Evolutionary conservation across 2,888 invertebrate species (phyloP).

Genomic region (Dexiosoma caninum): DNA sequence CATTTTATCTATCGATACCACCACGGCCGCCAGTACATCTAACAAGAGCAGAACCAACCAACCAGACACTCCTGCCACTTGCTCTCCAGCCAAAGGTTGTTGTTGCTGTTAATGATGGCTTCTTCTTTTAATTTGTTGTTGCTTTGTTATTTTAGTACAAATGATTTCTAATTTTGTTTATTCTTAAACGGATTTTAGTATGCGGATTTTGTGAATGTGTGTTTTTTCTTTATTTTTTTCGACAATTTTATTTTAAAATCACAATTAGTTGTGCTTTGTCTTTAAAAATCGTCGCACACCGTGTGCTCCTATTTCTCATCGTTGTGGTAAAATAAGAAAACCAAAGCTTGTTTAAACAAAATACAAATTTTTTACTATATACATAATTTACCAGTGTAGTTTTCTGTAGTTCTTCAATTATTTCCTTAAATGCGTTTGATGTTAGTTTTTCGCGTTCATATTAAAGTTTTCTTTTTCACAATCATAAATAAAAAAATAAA

Average conservation of each 20-base stretch:
- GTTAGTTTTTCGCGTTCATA: background rate
- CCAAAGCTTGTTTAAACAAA: background rate
- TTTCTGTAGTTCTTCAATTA: background rate
- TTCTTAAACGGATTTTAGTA: conserved; percentile 16
- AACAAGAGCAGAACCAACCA: background rate
- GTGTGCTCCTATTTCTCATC: background rate
- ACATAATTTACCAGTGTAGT: background rate
- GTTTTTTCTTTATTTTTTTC: conserved; percentile 4
- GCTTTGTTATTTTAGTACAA: background rate
- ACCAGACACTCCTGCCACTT: conserved; percentile 21
- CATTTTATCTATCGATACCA: background rate
- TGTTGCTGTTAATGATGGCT: conserved; percentile 1
- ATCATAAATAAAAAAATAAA: background rate
- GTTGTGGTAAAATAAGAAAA: background rate
- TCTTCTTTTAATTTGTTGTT: conserved; percentile 27
- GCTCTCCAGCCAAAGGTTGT: conserved; percentile 18
- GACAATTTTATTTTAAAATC: conserved; percentile 1
- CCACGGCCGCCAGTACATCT: background rate
- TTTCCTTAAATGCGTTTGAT: background rate
- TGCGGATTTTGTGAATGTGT: conserved; percentile 40
- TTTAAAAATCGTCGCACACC: conserved; percentile 59
- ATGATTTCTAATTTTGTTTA: conserved; percentile 16
- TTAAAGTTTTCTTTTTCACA: background rate
- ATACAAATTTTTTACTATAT: too few relatives aligned
- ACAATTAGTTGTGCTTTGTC: conserved; percentile 49